Base-by-base conservation (phyloP, 2,797 vertebrate species). In the Sandelia bainsii region DNA sequence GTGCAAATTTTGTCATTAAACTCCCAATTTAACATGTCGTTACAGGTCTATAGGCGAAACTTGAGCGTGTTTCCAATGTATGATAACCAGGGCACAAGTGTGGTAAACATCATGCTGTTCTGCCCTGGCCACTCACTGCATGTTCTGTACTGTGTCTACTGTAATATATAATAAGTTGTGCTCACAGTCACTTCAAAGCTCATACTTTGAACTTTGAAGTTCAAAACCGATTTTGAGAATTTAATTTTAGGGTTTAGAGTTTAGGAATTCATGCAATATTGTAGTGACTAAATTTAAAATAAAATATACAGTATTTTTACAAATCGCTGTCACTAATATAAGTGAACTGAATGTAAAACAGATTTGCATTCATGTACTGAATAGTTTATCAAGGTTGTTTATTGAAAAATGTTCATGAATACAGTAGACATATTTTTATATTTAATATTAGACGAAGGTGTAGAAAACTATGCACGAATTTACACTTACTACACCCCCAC, bases 101-200 rank as follows among this genome's bases (percentile, higher is more conserved):
- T 58, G 67, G 17, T 60, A 0, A 65, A 62, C 59, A 20, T 69
- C 54, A 60, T 37, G 44, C 64, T 78, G 66, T 23, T 58, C 57
- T 65, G 66, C 45, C 65, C 70, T 69, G 62, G 42, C 72, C 76
- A 50, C 52, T 79, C 32, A 60, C 65, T 84, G 76, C 82, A 80
- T 83, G 74, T 52, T 14, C 79, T 81, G 71, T 51, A 13, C 79
- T 86, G 27, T 62, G 62, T 81, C 66, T 70, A 61, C 46, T 78
- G 62, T 75, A 29, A 59, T 56, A 16, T 49, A 34, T 5, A 8
- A 9, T 54, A 58, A 40, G 22, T 48, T 51, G n/a, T 14, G 13
- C 65, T 77, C 42, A 50, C 20, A 13, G 45, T 59, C 54, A 53
- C 63, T 62, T 77, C 32, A 37, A 70, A 75, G 60, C 62, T 62